Evolutionary conservation across 2,113 vertebrate genomes (phyloP), one percentile per base, ranked within the genome.

Genomic region (Parus major): DNA sequence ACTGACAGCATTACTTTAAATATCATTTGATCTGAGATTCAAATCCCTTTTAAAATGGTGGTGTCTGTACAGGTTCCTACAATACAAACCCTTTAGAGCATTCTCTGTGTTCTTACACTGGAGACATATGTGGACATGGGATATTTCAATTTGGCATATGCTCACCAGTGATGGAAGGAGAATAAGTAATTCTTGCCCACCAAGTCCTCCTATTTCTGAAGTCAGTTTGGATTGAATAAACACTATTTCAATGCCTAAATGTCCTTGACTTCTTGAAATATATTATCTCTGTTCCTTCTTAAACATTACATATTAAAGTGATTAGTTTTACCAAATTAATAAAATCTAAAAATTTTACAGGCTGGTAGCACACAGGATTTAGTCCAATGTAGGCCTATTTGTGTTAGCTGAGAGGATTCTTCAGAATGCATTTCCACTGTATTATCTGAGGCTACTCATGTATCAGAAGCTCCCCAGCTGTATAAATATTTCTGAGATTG

Each of bases 401-500:
- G 5, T 70, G 56, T 66, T 59, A 59, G 59, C 27, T 35, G 61
- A 94, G 53, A 91, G 49, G 47, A 82, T 78, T 79, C 78, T 89
- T 71, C 87, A 92, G 56, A 84, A 82, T 52, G 64, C 56, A 70
- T 88, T 92, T 92, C 68, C 47, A 85, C 63, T 60, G 52, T 71
- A 55, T 75, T 81, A 42, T 66, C 47, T 59, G 72, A 75, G 55
- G 42, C 76, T 88, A 35, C 56, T 86, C 71, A 9, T 73, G 15
- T 77, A 92, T 77, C 92, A 83, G 55, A 72, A 96, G 72, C 27
- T 92, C 11, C 79, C 60, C 80, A 95, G 94, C 86, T 95, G 80
- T 86, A 86, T 88, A 94, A 94, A 97, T 86, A 96, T 93, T 96
- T 86, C 49, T 76, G 68, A 81, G 33, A 86, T 73, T 90, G 92